Evolutionary conservation across 2,888 invertebrate species (phyloP), one percentile per base, ranked within the genome.

Genomic region (Noctua janthina): DNA sequence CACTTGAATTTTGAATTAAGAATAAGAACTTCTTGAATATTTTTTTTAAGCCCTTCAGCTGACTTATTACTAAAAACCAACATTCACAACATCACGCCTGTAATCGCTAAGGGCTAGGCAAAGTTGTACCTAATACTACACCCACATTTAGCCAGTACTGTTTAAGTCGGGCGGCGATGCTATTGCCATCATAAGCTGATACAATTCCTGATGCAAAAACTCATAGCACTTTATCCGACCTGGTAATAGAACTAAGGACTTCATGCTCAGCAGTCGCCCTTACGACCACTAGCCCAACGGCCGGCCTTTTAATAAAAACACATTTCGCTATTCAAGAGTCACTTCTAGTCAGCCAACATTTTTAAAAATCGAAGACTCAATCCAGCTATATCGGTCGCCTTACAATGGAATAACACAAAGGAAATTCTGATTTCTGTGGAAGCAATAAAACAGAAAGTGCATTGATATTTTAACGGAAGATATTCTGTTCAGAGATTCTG

Each of bases 391-490:
- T 71, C 79, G 74, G 69, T 64, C 72, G 39, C 68, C 39, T 78
- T 43, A 85, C 88, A 85, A 85, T 84, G 66, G 39, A 64, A 70
- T 35, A 69, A 64, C 39, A 80, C 84, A 84, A 89, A 78, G 51
- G 43, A 87, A 82, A 78, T 54, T 81, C 75, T 43, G 76, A 87
- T 89, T 82, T 84, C 83, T 79, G 1, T 20, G 51, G 43, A 62
- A 49, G 70, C 10, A 54, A 73, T 85, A 88, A 78, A 89, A 89
- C 56, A 76, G 43, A 81, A 71, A 82, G 62, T 87, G 78, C 82
- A 83, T 69, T 82, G 77, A 70, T 39, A 66, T 66, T 43, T 43
- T 73, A 23, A 35, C 70, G 54, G 6, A 54, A 54, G 73, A 66
- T 51, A 59, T 76, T 85, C 62, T 64, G 68, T 43, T 64, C 23